These are phyloP conservation scores for Propithecus coquereli DNA, from an alignment of 2,113 vertebrate species.

Conservation along the genomic window DNA sequence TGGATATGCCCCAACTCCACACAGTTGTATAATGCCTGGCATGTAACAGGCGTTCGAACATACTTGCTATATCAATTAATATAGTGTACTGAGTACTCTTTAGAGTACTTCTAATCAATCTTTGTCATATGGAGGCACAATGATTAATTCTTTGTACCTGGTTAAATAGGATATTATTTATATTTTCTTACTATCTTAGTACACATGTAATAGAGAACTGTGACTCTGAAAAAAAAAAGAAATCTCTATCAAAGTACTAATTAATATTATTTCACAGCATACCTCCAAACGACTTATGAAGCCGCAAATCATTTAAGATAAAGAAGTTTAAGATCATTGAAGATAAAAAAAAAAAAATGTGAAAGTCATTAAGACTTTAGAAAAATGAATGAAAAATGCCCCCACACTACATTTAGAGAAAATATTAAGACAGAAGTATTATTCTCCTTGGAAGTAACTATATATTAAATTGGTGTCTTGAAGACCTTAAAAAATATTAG, in stretches of 20 bases:
- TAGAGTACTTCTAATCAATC: background rate
- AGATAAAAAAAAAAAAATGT: conserved; percentile 65
- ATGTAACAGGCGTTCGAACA: background rate
- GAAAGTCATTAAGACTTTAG: conserved; percentile 36
- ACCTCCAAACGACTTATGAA: conserved; percentile 57
- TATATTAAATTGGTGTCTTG: conserved; percentile 76
- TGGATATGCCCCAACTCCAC: background rate
- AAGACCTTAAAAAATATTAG: conserved; percentile 74
- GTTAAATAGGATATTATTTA: conserved; percentile 49
- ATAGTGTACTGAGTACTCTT: background rate
- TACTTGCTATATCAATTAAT: background rate
- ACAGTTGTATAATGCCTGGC: background rate
- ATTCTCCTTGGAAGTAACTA: conserved; percentile 72
- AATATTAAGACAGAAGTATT: conserved; percentile 59
- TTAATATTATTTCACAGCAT: background rate
- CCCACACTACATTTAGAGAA: conserved; percentile 62
- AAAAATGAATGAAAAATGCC: background rate
- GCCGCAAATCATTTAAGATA: conserved; percentile 63
- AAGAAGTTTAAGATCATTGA: conserved; percentile 35
- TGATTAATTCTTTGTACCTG: background rate
- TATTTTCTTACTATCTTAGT: conserved; percentile 63
- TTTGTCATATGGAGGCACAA: background rate
- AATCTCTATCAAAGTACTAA: background rate
- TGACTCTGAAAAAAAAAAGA: conserved; percentile 52
- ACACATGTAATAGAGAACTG: conserved; percentile 54